Base-by-base conservation (phyloP, 2,888 invertebrate species). In the Epinotia ramella region DNA sequence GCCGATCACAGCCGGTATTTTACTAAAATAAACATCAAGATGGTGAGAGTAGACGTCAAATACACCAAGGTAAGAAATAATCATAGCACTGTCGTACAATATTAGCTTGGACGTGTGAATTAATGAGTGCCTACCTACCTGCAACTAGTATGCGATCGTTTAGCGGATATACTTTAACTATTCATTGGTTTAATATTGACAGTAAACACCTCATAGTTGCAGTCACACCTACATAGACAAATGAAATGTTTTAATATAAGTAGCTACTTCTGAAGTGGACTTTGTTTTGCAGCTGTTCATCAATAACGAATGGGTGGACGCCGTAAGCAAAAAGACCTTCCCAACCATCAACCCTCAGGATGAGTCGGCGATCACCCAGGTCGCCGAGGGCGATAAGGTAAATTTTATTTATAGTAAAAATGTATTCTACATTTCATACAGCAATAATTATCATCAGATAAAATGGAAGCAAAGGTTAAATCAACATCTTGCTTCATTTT, bases 351-450 rank as follows among this genome's bases (percentile, higher is more conserved):
- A 99, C 88, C 98, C 99, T 33, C 94, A 96, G 28, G 97, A 96
- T 81, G 97, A 96, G 73, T 94, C 96, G 81, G 95, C 96, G 79
- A 97, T 98, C 78, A 89, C 95, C 18, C 95, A 97, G 83, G 96
- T 98, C 13, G 95, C 97, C 64, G 98, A 98, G 94, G 98, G 96
- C 66, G 97, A 97, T 87, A 97, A 97, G 95, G 97, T 97, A 93
- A 87, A 74, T 76, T 46, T 33, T 69, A 64, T 64, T 18, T 53
- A 49, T 9, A 28, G 4, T 66, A 69, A 59, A 12, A 33, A 74
- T n/a, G 11, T 66, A 59, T 63, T 11, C n/a, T 46, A 16, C 46
- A 24, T 28, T 46, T 68, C 33, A 6, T 57, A 57, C 24, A 20
- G 59, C 3, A 24, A 59, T 40, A 24, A 44, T 40, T 24, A 11